Conservation (phyloP, 1,140 invertebrate genomes). For the Sweltsa coloradensis region DNA sequence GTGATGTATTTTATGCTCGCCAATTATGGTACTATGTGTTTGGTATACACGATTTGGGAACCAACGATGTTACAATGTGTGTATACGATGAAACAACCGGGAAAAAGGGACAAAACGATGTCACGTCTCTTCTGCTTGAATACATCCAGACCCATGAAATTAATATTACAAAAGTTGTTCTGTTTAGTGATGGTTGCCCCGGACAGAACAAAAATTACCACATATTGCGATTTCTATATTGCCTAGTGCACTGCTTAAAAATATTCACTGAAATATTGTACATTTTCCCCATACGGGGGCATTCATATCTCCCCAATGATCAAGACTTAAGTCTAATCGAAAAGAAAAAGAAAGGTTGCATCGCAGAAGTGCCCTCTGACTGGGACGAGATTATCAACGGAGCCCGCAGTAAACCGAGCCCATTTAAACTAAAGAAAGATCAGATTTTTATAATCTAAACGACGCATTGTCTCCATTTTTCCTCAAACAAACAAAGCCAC, state of each 20-base stretch:
- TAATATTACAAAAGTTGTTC: neutral
- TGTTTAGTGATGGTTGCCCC: constrained; percentile 2
- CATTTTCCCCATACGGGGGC: no score
- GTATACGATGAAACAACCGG: constrained; percentile 2
- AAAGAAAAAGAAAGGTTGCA: no score
- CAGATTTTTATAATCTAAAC: no score
- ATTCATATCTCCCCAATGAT: no score
- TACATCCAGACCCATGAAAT: neutral
- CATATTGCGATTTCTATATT: constrained; percentile 5
- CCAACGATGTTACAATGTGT: constrained; percentile 7
- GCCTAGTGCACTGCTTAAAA: constrained; percentile 1
- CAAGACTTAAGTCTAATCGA: no score
- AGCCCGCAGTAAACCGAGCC: no score
- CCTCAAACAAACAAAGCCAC: no score
- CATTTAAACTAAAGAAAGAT: no score
- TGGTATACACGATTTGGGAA: constrained; percentile 9
- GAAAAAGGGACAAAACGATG: constrained; percentile 2
- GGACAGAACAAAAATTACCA: constrained; percentile 7
- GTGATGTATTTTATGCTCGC: neutral
- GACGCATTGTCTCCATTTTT: no score
- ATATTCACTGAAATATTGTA: no score
- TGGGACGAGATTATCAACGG: no score
- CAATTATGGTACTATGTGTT: constrained; percentile 9
- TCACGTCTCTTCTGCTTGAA: neutral
- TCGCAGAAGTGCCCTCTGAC: no score